phyloP scores from a whole-genome alignment of 1,140 invertebrate species.

The Neelides sp. region DNA sequence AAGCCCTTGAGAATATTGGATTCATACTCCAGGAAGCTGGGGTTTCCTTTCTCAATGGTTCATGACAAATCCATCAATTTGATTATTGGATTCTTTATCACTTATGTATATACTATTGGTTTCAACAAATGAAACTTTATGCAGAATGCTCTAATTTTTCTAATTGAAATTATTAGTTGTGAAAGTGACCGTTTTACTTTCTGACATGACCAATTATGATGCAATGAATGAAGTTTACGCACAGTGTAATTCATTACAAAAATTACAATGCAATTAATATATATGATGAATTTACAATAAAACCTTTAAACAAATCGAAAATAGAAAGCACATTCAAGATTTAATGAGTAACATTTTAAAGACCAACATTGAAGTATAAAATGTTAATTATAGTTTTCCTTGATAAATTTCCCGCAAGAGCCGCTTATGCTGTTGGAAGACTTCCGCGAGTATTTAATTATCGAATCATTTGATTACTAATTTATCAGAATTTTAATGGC shows the following conservation, averaged over 20 bases:
- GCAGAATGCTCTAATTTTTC: background rate
- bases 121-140: background rate
- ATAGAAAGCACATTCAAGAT: background rate
- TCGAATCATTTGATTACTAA: background rate
- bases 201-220: slow-evolving; percentile 15
- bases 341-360: background rate
- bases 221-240: slow-evolving; percentile 21
- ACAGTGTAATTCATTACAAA: slow-evolving; percentile 17
- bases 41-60: slow-evolving; percentile 18
- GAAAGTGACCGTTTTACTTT: slow-evolving; percentile 22
- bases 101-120: background rate
- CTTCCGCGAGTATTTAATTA: slow-evolving; percentile 16
- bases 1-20: slow-evolving; percentile 23
- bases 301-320: background rate
- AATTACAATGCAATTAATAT: background rate
- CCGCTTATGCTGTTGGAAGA: slow-evolving; percentile 22
- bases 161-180: slow-evolving; percentile 13
- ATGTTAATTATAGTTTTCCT: slow-evolving; percentile 13
- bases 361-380: background rate
- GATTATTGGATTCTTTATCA: background rate
- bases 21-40: slow-evolving; percentile 18
- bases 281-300: background rate
- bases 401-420: slow-evolving; percentile 18
- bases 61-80: too few relatives aligned
- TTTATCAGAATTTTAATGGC: background rate